These are phyloP conservation scores for Amorpha juglandis DNA, from an alignment of 2,888 invertebrate species.

Conservation along the genomic window DNA sequence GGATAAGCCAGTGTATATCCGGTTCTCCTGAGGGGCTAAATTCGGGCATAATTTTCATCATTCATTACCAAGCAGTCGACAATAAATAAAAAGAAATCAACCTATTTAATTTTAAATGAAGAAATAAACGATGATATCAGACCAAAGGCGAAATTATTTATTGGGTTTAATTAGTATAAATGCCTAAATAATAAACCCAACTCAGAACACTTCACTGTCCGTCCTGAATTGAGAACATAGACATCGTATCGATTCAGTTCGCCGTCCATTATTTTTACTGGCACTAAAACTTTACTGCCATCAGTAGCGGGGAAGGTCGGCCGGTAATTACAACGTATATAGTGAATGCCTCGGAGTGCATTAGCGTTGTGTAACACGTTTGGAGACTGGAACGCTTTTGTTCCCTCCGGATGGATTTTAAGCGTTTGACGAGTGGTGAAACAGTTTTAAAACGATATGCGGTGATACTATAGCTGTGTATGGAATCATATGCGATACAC, in stretches of 20 bases:
- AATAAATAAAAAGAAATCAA: no score
- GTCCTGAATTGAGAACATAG: neutral
- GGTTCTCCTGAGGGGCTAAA: no score
- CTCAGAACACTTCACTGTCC: neutral
- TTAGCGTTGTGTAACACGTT: conserved; percentile 2
- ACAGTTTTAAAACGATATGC: neutral
- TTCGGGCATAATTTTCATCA: no score
- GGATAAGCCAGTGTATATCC: no score
- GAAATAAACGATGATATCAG: no score
- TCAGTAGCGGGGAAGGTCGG: conserved; percentile 57
- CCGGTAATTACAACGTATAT: conserved; percentile 52
- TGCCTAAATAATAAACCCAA: neutral
- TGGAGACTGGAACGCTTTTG: neutral
- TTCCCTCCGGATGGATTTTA: conserved; percentile 5
- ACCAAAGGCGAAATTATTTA: no score
- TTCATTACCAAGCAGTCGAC: no score
- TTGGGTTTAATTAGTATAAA: no score
- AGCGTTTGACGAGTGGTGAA: neutral
- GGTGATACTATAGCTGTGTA: neutral
- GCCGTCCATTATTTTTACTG: conserved; percentile 54
- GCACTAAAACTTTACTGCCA: conserved; percentile 66
- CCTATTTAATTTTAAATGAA: no score
- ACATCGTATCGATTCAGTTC: conserved; percentile 20
- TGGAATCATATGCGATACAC: no score
- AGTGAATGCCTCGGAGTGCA: conserved; percentile 10